Evolutionary conservation across 2,797 vertebrate species (phyloP).

Genomic region (Clarias fuscus): DNA sequence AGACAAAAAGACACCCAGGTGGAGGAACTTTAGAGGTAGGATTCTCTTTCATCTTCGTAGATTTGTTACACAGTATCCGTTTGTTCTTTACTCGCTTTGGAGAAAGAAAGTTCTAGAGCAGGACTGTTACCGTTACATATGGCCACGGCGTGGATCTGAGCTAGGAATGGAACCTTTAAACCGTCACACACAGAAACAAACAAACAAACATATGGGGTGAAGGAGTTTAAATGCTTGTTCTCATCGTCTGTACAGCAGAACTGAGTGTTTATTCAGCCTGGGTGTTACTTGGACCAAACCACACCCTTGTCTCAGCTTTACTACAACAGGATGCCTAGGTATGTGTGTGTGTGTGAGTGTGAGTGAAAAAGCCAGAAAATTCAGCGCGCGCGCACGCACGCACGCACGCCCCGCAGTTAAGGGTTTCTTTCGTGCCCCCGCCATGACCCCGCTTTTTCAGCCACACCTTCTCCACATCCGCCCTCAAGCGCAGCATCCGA

Average conservation of each 20-base stretch:
- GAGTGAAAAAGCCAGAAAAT: too few relatives aligned
- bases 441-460: background rate
- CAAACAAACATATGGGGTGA: background rate
- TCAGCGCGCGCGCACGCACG: background rate
- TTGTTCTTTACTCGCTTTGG: too few relatives aligned
- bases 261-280: background rate
- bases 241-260: background rate
- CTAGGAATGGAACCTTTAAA: background rate
- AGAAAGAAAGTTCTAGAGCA: background rate
- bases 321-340: background rate
- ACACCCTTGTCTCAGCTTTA: background rate
- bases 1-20: too few relatives aligned
- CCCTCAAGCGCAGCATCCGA: background rate
- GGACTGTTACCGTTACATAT: background rate
- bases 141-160: background rate
- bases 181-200: background rate
- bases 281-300: background rate
- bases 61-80: background rate
- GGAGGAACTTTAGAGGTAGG: background rate
- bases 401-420: background rate
- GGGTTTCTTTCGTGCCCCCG: background rate
- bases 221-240: too few relatives aligned
- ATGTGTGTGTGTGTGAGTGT: background rate
- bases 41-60: background rate
- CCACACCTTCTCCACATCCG: conserved; percentile 28